phyloP scores from a whole-genome alignment of 2,113 vertebrate genomes.

The Arvicanthis niloticus region DNA sequence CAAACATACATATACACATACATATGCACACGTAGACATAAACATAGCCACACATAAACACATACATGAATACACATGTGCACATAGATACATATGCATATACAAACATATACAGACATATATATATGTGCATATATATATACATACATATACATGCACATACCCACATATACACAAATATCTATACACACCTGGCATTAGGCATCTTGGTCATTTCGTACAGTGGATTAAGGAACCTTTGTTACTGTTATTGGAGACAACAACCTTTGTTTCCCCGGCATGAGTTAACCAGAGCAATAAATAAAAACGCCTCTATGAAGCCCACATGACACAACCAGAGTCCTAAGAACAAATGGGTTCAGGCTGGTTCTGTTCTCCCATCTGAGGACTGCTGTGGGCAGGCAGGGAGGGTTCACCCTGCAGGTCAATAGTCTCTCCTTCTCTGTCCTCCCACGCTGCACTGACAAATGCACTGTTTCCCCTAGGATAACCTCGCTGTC shows the following conservation, averaged over 20 bases:
- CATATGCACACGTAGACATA: background rate
- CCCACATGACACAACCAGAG: constrained; percentile 16
- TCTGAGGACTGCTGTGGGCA: constrained; percentile 15
- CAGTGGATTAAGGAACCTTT: no score
- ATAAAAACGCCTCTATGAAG: constrained; percentile 23
- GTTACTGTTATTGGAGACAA: no score
- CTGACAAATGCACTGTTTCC: background rate
- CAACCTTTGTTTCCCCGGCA: background rate
- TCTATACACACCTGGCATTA: background rate
- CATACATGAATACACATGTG: background rate
- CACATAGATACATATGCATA: background rate
- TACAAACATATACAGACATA: background rate
- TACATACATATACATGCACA: background rate
- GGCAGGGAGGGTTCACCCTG: background rate
- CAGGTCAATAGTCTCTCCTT: background rate
- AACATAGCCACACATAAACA: background rate
- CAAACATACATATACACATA: background rate
- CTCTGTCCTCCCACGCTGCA: background rate
- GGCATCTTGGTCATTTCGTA: no score
- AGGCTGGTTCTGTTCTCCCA: background rate
- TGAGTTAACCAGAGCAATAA: constrained; percentile 57
- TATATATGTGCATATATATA: background rate
- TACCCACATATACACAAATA: background rate
- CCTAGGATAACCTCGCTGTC: background rate
- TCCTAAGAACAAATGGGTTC: constrained; percentile 66